Evolutionary conservation across 2,113 vertebrate genomes (phyloP), one percentile per base, ranked within the genome.

Genomic region (Eonycteris spelaea): DNA sequence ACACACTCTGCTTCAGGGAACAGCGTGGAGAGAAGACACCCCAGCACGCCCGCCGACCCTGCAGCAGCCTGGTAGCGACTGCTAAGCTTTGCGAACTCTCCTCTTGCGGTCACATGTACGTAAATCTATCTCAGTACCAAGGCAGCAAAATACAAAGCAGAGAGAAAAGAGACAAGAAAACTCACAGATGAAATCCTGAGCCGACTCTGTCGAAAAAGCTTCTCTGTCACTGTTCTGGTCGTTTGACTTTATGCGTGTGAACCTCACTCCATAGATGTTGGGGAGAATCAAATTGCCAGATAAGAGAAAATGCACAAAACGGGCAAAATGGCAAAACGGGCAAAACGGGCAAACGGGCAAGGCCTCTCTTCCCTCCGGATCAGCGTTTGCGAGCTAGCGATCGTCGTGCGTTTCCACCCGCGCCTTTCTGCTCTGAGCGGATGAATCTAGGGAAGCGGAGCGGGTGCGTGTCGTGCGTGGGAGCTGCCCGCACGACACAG

Each of bases 401-500:
- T 71, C 40, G 16, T 3, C 16, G 18, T 28, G 9, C 35, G 26
- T 63, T 63, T 53, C 55, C 35, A 63, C 21, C 28, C 48, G 12
- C 11, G 30, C 13, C 18, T 26, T 22, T 86, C 43, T 15, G n/a
- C 75, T 63, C 63, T 71, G 40, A 73, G 73, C 13, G 21, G 53
- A 63, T n/a, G 16, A 82, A n/a, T 61, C 8, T 53, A 35, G 35
- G 10, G 53, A 67, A 40, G 35, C 5, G 13, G 43, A 38, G 33
- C 1, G 3, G 24, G 4, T 3, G 35, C 5, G n/a, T 19, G n/a
- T 19, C 28, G n/a, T n/a, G n/a, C n/a, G n/a, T n/a, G 67, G 33
- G 1, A 57, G 63, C 65, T 13, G 38, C 26, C 18, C 33, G 40
- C 61, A 43, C 4, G 18, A 71, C 40, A 59, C 18, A 4, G 38